Evolutionary conservation across 2,888 invertebrate genomes (phyloP), one percentile per base, ranked within the genome.

Genomic region (Caenorhabditis panamensis): DNA sequence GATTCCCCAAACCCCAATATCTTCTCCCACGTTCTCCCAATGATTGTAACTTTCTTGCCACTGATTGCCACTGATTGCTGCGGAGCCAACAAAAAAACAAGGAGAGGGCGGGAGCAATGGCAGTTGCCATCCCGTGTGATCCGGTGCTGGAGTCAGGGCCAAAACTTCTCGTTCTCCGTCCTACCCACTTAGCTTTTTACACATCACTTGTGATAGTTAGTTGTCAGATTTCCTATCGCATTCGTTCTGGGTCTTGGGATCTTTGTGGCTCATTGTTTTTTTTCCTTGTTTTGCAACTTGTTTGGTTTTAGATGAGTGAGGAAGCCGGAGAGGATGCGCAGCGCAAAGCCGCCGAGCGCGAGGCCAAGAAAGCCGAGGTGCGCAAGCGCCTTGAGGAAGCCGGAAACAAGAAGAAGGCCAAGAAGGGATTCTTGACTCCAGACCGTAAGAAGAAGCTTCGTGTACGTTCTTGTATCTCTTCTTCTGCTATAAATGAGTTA

Each of bases 391-490:
- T 97, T 94, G 97, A 98, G 93, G 97, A 97, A 93, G 96, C 96
- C 92, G 96, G 96, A 92, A 97, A 97, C 94, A 97, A 97, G 94
- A 82, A 82, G 68, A 83, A 85, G 79, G 91, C 91, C 76, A 98
- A 98, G 95, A 98, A 98, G 94, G 98, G 98, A 94, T 97, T 98
- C 95, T 84, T 97, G 96, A 97, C 97, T 91, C 97, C 97, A 86
- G 97, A 98, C 93, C 96, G 98, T 93, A 98, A 98, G 95, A 98
- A 97, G 96, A 97, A 97, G 93, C 96, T 98, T 92, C 95, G 97
- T 94, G 97, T 97, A 92, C 94, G 85, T 63, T 3, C 6, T 2
- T 11, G 13, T 2, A 20, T 0, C 5, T n/a, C n/a, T n/a, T n/a
- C n/a, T n/a, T n/a, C n/a, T n/a, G n/a, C n/a, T n/a, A n/a, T n/a